A percentile compares a stretch with the other conserved stretches of the same genome.
phyloP scores from a whole-genome alignment of 2,888 invertebrate genomes.

The Cephus spinipes region DNA sequence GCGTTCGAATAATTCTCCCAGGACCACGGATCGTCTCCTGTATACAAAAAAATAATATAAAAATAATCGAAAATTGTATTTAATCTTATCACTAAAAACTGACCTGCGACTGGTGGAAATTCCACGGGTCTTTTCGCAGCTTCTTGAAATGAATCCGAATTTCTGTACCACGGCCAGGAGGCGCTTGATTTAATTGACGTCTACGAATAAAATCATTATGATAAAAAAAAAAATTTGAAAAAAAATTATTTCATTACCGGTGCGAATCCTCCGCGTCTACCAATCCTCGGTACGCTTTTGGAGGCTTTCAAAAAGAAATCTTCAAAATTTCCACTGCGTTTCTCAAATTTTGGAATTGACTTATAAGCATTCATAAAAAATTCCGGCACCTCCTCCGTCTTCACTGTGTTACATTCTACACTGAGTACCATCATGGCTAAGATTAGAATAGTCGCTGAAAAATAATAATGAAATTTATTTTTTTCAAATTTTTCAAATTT shows the following conservation, averaged over 20 bases:
- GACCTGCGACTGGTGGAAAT: constrained; percentile 30
- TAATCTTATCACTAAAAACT: not conserved
- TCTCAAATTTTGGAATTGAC: constrained; percentile 54
- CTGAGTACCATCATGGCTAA: constrained; percentile 22
- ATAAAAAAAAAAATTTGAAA: not conserved
- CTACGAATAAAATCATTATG: not conserved
- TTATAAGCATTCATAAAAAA: constrained; percentile 62
- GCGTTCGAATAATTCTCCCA: constrained; percentile 58
- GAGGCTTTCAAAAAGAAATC: constrained; percentile 49
- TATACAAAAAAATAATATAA: not conserved
- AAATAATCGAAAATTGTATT: not conserved
- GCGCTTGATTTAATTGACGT: constrained; percentile 4
- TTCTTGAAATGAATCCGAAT: constrained; percentile 7
- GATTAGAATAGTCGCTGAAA: constrained; percentile 30
- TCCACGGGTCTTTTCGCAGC: constrained; percentile 39
- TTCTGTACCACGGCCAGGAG: not conserved
- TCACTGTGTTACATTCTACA: constrained; percentile 20
- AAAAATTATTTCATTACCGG: not conserved
- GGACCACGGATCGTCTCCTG: constrained; percentile 34
- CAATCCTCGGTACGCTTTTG: constrained; percentile 47
- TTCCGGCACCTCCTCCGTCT: constrained; percentile 54
- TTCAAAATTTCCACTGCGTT: constrained; percentile 48
- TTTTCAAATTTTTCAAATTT: not conserved
- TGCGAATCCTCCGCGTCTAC: constrained; percentile 31
- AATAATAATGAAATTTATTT: constrained; percentile 3